Conservation (phyloP, 2,888 invertebrate genomes). For the Micoletzkya japonica region DNA sequence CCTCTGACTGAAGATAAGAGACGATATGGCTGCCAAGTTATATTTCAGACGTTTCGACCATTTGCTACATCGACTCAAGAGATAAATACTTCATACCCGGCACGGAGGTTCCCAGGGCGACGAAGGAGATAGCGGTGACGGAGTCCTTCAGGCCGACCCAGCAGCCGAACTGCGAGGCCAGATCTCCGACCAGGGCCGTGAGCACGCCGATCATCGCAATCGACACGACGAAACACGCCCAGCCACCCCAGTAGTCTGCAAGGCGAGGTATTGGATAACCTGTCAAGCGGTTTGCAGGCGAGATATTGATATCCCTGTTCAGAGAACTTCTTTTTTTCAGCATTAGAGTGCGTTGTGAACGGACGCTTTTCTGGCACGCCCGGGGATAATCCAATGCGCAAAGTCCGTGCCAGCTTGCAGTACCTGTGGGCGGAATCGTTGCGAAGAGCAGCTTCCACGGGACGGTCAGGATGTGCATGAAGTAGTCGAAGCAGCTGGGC, state of each 20-base stretch:
- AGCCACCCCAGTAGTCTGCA: constrained; percentile 86
- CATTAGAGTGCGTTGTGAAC: no score
- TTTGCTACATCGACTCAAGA: no score
- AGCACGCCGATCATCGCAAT: constrained; percentile 89
- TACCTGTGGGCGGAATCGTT: constrained; percentile 94
- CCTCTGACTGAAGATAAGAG: no score
- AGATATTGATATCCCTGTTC: background rate
- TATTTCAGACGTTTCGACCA: no score
- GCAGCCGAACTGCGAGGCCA: constrained; percentile 96
- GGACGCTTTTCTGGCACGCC: no score
- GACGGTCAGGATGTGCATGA: constrained; percentile 90
- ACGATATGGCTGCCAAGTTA: no score
- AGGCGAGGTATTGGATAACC: no score
- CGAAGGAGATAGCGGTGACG: constrained; percentile 95
- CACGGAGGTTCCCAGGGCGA: constrained; percentile 96
- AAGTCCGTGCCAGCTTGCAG: constrained; percentile 53
- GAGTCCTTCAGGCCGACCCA: constrained; percentile 90
- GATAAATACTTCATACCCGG: constrained; percentile 85
- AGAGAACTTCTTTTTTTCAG: background rate
- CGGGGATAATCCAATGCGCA: background rate
- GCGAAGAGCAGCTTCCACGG: constrained; percentile 99
- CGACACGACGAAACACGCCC: constrained; percentile 89
- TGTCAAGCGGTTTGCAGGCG: background rate
- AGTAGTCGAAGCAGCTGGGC: constrained; percentile 87
- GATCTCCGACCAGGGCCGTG: constrained; percentile 93